Conservation (phyloP, 2,888 invertebrate genomes). For the Lepetodrilus schrolli region DNA sequence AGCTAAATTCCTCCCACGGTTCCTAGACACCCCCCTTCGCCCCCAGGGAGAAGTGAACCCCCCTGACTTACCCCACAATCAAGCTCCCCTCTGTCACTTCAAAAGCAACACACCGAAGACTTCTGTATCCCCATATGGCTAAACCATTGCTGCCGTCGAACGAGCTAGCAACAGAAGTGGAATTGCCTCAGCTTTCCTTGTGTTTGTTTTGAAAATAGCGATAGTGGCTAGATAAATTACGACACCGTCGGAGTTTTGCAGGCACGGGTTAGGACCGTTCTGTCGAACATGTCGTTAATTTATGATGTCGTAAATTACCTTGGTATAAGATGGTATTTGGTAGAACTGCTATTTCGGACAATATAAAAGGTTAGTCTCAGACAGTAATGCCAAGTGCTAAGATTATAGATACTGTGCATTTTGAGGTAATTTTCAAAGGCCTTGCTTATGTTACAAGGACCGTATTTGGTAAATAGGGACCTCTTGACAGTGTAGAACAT, state of each 20-base stretch:
- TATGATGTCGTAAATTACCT: no score
- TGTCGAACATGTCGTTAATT: no score
- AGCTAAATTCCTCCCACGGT: conserved; percentile 15
- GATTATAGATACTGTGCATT: neutral
- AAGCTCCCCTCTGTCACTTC: neutral
- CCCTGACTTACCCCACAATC: neutral
- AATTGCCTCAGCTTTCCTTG: conserved; percentile 31
- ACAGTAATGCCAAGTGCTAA: no score
- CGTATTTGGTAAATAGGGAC: no score
- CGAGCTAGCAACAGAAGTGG: conserved; percentile 8
- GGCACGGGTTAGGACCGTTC: no score
- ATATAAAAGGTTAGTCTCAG: no score
- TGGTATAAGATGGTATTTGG: no score
- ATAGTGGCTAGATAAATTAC: conserved; percentile 23
- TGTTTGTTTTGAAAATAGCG: conserved; percentile 37
- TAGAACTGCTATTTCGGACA: no score
- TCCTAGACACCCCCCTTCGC: neutral
- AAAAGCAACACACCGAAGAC: neutral
- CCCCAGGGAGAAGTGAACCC: neutral
- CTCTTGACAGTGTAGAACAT: no score
- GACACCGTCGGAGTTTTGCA: no score
- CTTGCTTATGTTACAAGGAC: no score
- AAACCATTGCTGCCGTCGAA: neutral
- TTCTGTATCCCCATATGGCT: neutral
- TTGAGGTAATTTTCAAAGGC: no score